Evolutionary conservation across 2,797 vertebrate species (phyloP).

Genomic region (Scleropages formosus): DNA sequence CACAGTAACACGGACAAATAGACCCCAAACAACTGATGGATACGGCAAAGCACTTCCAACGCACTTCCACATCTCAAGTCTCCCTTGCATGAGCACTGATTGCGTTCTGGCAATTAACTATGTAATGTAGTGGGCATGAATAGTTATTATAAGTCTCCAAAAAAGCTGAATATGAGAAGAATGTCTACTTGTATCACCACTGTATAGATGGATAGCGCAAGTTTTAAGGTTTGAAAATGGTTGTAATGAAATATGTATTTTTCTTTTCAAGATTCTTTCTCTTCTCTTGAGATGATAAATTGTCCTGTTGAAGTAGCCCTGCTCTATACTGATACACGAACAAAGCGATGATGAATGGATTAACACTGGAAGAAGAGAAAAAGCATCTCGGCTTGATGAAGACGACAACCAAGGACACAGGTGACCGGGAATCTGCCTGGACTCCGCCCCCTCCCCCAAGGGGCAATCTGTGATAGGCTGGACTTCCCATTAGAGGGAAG

Average conservation of each 20-base stretch:
- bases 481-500: constrained; percentile 81
- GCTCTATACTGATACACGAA: constrained; percentile 77
- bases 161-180: too few species aligned
- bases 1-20: too few species aligned
- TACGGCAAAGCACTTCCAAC: too few species aligned
- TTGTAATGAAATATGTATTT: constrained; percentile 67
- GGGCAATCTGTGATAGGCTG: constrained; percentile 75
- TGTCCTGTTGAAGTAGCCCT: constrained; percentile 61
- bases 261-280: constrained; percentile 28
- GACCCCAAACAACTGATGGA: too few species aligned
- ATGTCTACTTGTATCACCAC: too few species aligned
- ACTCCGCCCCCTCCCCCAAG: constrained; percentile 69
- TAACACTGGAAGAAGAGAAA: constrained; percentile 75
- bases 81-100: too few species aligned
- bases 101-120: too few species aligned
- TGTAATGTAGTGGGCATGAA: too few species aligned
- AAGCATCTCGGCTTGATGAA: constrained; percentile 74
- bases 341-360: constrained; percentile 82
- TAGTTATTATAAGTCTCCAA: too few species aligned
- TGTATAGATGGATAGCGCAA: too few species aligned
- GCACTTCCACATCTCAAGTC: too few species aligned
- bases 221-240: too few species aligned
- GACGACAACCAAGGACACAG: constrained; percentile 81
- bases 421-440: constrained; percentile 77
- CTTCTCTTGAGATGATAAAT: constrained; percentile 75